phyloP scores from a whole-genome alignment of 2,888 invertebrate species.

The Apotomis capreana region DNA sequence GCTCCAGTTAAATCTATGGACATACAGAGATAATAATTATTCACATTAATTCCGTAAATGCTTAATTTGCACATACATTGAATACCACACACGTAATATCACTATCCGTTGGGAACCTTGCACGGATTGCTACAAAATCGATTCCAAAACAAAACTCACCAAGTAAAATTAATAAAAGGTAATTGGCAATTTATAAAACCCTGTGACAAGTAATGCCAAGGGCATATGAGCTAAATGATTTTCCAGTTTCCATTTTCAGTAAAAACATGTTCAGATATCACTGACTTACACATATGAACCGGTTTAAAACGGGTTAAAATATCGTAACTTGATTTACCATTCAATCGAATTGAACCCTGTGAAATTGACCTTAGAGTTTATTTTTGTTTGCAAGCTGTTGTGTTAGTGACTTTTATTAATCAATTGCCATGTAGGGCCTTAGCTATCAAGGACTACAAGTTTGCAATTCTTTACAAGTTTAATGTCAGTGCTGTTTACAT shows the following conservation, averaged over 20 bases:
- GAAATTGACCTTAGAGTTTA: conserved; percentile 45
- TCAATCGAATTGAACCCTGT: conserved; percentile 45
- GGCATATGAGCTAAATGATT: conserved; percentile 66
- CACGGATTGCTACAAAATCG: not conserved
- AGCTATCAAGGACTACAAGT: conserved; percentile 77
- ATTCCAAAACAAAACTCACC: conserved; percentile 42
- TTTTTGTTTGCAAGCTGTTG: conserved; percentile 44
- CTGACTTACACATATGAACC: conserved; percentile 56
- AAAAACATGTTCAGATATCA: conserved; percentile 70
- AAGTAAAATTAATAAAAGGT: conserved; percentile 41
- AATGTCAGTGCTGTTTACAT: conserved; percentile 78
- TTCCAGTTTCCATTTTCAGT: conserved; percentile 82
- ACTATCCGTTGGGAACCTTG: too few species aligned
- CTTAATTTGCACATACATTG: too few species aligned
- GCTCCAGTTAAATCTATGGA: too few species aligned
- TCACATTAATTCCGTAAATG: too few species aligned
- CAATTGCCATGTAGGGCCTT: conserved; percentile 55
- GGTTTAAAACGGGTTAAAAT: conserved; percentile 37
- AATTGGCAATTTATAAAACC: conserved; percentile 49
- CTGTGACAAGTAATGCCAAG: conserved; percentile 72
- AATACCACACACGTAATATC: too few species aligned
- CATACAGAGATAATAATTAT: too few species aligned
- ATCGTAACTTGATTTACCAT: conserved; percentile 42
- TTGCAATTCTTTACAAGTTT: conserved; percentile 72
- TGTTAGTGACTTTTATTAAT: conserved; percentile 51